Conservation (phyloP, 2,797 vertebrate genomes). For the Rhadinocentrus ornatus region DNA sequence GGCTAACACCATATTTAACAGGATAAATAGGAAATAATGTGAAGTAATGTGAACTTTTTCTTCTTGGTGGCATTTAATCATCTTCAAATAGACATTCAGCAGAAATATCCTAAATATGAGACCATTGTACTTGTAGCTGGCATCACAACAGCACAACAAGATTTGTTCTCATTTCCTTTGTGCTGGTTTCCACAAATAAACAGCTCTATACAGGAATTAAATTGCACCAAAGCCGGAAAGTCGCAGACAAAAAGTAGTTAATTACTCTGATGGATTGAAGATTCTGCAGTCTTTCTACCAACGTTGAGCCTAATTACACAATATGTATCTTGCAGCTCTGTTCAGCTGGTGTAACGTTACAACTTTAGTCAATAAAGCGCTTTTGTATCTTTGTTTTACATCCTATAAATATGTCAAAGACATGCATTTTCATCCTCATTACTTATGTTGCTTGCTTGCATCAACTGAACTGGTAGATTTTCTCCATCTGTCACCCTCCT, state of each 20-base stretch:
- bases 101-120: not conserved
- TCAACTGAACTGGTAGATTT: slow-evolving; percentile 13
- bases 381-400: not conserved
- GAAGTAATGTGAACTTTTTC: too few relatives aligned
- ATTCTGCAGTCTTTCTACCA: not conserved
- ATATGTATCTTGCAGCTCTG: not conserved
- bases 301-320: not conserved
- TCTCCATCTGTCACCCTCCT: slow-evolving; percentile 33
- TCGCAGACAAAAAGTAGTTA: not conserved
- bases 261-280: not conserved
- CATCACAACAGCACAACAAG: not conserved
- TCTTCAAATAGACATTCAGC: not conserved
- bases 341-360: not conserved
- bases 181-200: not conserved
- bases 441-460: slow-evolving; percentile 1
- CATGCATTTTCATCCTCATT: not conserved
- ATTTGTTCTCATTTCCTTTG: not conserved
- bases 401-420: not conserved
- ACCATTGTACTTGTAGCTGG: not conserved
- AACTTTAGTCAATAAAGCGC: not conserved
- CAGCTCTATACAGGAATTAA: not conserved
- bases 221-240: not conserved
- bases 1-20: not conserved
- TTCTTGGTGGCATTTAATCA: too few relatives aligned
- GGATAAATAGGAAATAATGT: too few relatives aligned